A percentile compares a stretch with the other conserved stretches of the same genome.
These are phyloP conservation scores for Microhierax caerulescens DNA, from an alignment of 2,797 vertebrate species.

Conservation along the genomic window DNA sequence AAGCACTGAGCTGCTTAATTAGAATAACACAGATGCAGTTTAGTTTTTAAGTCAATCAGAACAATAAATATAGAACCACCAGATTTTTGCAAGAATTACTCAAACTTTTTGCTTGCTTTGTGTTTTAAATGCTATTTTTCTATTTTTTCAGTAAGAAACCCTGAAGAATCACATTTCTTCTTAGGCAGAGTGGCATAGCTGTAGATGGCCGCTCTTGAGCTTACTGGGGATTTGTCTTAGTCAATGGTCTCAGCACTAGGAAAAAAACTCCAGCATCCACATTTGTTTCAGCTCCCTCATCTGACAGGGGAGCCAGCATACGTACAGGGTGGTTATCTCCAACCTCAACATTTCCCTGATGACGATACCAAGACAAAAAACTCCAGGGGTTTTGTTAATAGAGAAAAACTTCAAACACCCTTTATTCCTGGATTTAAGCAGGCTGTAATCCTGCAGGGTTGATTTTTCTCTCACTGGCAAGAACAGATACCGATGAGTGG, in stretches of 20 bases:
- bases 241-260: background rate
- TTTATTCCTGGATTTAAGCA: background rate
- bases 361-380: background rate
- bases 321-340: background rate
- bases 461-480: background rate
- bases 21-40: constrained; percentile 14
- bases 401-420: constrained; percentile 31
- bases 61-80: background rate
- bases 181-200: fast-evolving
- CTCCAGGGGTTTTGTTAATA: constrained; percentile 47
- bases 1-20: constrained; percentile 54
- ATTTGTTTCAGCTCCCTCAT: background rate
- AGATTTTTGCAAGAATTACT: background rate
- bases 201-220: fast-evolving
- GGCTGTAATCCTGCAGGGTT: constrained; percentile 26
- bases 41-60: constrained; percentile 6
- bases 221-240: background rate
- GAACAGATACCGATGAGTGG: background rate
- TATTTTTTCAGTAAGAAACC: background rate
- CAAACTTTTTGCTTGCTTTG: background rate
- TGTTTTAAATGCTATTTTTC: background rate
- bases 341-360: constrained; percentile 26
- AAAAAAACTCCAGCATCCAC: background rate
- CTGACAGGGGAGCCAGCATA: background rate
- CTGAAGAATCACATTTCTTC: background rate